phyloP scores from a whole-genome alignment of 2,888 invertebrate species.

The Hirtodrosophila trivittata region DNA sequence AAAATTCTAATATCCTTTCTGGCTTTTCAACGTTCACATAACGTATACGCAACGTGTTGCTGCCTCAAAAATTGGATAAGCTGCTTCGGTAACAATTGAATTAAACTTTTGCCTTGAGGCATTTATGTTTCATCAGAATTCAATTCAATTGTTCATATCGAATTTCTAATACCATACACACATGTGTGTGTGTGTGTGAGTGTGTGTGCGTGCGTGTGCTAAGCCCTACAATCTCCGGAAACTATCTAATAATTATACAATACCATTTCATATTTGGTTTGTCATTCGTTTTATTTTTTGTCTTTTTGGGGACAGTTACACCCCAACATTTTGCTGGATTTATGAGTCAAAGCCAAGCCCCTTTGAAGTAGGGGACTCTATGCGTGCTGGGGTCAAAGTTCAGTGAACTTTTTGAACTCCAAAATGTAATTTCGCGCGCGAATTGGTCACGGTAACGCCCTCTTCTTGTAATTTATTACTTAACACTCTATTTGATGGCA shows the following conservation, averaged over 20 bases:
- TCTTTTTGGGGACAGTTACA: too few relatives aligned
- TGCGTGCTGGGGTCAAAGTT: conserved; percentile 33
- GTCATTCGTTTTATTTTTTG: too few relatives aligned
- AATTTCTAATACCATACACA: too few relatives aligned
- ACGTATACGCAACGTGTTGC: conserved; percentile 60
- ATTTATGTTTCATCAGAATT: too few relatives aligned
- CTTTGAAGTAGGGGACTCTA: not conserved
- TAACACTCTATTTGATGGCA: conserved; percentile 55
- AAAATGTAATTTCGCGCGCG: conserved; percentile 23
- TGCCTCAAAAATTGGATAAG: conserved; percentile 55
- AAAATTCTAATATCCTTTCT: conserved; percentile 41
- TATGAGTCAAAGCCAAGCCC: conserved; percentile 30
- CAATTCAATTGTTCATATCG: too few relatives aligned
- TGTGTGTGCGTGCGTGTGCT: too few relatives aligned
- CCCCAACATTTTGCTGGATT: conserved; percentile 5
- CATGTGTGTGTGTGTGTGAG: too few relatives aligned
- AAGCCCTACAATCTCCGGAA: too few relatives aligned
- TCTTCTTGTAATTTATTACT: conserved; percentile 67
- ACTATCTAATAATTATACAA: too few relatives aligned
- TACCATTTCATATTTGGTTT: not conserved
- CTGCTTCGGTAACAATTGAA: conserved; percentile 15
- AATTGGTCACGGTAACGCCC: conserved; percentile 68
- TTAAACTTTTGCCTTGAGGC: not conserved
- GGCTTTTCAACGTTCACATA: conserved; percentile 14
- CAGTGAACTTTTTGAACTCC: conserved; percentile 24